A percentile compares a stretch with the other conserved stretches of the same genome.
Evolutionary conservation across 2,113 vertebrate genomes (phyloP).

Genomic region (Coracopsis vasa): DNA sequence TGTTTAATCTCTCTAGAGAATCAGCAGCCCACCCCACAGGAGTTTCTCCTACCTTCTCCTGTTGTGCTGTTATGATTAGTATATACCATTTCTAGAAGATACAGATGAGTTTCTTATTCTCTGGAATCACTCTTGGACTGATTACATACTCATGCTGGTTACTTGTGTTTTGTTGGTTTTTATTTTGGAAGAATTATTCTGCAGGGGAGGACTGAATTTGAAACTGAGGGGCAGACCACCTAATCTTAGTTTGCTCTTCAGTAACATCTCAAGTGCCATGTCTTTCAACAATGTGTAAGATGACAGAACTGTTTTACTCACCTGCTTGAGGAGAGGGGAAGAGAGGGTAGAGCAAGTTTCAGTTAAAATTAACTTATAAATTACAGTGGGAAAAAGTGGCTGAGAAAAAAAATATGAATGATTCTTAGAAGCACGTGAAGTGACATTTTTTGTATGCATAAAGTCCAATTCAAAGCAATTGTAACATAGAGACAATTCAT

Average conservation of each 20-base stretch:
- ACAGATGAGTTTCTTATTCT: background rate
- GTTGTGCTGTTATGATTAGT: background rate
- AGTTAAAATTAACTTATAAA: background rate
- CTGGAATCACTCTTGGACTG: fast-evolving
- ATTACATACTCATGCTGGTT: background rate
- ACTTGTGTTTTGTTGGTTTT: background rate
- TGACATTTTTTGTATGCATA: background rate
- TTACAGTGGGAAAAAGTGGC: background rate
- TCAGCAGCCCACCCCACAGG: background rate
- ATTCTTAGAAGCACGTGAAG: background rate
- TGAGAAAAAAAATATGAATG: background rate
- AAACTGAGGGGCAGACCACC: background rate
- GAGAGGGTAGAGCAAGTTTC: background rate
- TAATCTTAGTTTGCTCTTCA: background rate
- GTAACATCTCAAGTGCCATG: background rate
- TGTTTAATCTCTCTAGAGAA: background rate
- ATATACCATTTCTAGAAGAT: background rate
- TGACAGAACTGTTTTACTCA: background rate
- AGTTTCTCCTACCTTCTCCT: background rate
- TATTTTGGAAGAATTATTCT: background rate
- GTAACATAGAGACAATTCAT: background rate
- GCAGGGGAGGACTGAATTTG: background rate
- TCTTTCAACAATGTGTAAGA: background rate
- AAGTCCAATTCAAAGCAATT: background rate
- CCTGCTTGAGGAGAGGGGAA: background rate